Conservation (phyloP, 53 echinoderm and acorn worm species). For the Mesocentrotus franciscanus region DNA sequence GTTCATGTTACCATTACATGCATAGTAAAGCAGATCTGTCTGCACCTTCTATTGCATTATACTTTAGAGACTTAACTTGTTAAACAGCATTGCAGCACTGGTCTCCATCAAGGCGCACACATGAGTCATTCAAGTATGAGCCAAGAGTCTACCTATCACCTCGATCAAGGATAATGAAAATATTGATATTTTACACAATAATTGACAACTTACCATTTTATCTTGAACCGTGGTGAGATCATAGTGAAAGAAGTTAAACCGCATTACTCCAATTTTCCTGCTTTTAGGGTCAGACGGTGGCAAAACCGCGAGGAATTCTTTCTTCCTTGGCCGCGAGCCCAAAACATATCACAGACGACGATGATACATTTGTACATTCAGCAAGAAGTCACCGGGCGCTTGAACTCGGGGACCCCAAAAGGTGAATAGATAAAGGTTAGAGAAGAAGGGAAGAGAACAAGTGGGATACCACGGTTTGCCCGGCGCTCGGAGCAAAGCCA, state of each 20-base stretch:
- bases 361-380: conserved; percentile 64
- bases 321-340: conserved; percentile 62
- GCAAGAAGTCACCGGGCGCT: conserved; percentile 66
- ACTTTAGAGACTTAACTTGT: neutral
- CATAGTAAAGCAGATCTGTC: neutral
- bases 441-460: conserved; percentile 33
- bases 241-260: conserved; percentile 55
- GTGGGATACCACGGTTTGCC: conserved; percentile 16
- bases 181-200: neutral
- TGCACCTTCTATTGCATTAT: neutral
- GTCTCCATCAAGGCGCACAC: neutral
- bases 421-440: conserved; percentile 38
- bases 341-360: conserved; percentile 64
- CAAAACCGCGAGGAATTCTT: conserved; percentile 51
- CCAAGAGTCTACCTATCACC: neutral
- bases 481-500: neutral
- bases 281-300: conserved; percentile 54
- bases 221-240: conserved; percentile 63
- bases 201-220: conserved; percentile 63
- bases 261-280: conserved; percentile 64
- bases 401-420: conserved; percentile 65
- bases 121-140: neutral
- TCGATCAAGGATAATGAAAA: neutral
- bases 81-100: neutral
- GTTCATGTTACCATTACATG: neutral